Conservation (phyloP, 2,113 vertebrate species). For the Thamnophis sirtalis region DNA sequence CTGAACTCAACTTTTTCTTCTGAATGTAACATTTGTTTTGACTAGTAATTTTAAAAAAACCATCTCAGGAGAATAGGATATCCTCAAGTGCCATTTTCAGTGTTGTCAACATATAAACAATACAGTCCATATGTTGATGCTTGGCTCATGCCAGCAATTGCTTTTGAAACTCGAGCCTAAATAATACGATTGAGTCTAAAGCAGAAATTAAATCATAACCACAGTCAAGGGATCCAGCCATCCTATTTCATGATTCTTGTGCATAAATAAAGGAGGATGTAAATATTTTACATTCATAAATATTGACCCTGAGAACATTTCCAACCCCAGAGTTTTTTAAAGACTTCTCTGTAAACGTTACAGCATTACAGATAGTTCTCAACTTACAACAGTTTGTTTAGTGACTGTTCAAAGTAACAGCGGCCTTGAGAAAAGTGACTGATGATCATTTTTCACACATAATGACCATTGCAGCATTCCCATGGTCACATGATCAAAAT, state of each 20-base stretch:
- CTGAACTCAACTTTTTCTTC: background rate
- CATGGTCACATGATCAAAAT: background rate
- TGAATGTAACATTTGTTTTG: conserved; percentile 14
- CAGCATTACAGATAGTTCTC: background rate
- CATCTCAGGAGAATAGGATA: background rate
- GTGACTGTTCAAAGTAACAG: background rate
- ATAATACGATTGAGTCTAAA: background rate
- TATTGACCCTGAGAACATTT: background rate
- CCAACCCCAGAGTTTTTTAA: background rate
- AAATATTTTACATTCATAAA: background rate
- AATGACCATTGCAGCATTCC: background rate
- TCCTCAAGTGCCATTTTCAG: background rate
- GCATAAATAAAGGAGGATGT: background rate
- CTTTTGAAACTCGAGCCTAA: background rate
- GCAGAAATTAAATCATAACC: background rate
- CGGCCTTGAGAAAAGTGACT: background rate
- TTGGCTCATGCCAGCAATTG: background rate
- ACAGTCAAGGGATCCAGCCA: background rate
- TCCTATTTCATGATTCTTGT: background rate
- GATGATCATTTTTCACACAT: background rate
- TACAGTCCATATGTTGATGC: background rate
- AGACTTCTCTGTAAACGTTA: background rate
- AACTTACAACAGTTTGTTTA: background rate
- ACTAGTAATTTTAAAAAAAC: background rate
- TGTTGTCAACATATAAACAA: background rate